Conservation (phyloP, 2,888 invertebrate genomes). For the Aquatica leii region DNA sequence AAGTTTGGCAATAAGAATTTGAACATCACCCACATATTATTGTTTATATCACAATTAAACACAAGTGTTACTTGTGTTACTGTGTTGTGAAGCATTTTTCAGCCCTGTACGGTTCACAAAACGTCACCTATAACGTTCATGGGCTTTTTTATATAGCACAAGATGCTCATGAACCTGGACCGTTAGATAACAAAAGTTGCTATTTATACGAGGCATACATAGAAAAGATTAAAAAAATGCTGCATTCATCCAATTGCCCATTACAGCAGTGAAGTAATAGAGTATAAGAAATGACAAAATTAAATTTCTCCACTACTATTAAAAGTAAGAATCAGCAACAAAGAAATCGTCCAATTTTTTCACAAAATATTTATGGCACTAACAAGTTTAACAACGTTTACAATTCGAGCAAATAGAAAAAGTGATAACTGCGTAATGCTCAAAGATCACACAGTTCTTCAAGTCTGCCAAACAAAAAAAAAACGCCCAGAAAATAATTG, state of each 20-base stretch:
- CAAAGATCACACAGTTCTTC: conserved; percentile 2
- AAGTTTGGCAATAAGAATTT: conserved; percentile 19
- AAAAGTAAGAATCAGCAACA: neutral
- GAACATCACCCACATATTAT: conserved; percentile 16
- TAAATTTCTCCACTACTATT: neutral
- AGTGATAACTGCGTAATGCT: conserved; percentile 22
- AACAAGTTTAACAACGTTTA: conserved; percentile 17
- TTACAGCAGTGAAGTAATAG: conserved; percentile 22
- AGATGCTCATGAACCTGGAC: conserved; percentile 23
- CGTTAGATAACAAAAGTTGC: conserved; percentile 21
- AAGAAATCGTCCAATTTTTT: neutral
- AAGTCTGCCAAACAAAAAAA: neutral
- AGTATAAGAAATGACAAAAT: conserved; percentile 14
- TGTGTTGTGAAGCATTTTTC: conserved; percentile 19
- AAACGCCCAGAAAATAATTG: neutral
- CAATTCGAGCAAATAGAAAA: conserved; percentile 6
- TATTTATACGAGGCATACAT: conserved; percentile 18
- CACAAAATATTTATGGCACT: conserved; percentile 13
- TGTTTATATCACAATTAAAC: conserved; percentile 16
- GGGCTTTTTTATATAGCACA: conserved; percentile 23
- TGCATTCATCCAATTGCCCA: conserved; percentile 23
- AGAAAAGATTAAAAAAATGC: too few relatives aligned
- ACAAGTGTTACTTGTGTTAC: conserved; percentile 14
- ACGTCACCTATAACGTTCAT: conserved; percentile 21
- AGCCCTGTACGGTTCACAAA: conserved; percentile 13